Conservation (phyloP, 1,140 invertebrate species). For the Scylla paramamosain region DNA sequence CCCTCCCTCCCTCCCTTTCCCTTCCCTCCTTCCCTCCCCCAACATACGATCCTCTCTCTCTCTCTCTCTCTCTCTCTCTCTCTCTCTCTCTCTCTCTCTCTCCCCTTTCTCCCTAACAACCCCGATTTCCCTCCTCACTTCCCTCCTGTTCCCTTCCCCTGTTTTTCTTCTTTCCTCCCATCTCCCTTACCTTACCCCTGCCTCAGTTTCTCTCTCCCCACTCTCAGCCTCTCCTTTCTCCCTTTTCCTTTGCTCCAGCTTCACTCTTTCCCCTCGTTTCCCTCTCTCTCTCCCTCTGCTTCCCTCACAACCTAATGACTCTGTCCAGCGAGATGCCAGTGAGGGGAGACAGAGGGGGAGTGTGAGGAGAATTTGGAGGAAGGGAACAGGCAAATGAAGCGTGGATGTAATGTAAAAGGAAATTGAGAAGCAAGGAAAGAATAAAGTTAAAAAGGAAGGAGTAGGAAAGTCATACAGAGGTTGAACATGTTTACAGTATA, state of each 20-base stretch:
- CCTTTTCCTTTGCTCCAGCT: neutral
- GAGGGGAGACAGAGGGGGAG: neutral
- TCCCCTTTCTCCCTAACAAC: neutral
- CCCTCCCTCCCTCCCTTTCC: neutral
- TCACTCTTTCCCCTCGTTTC: neutral
- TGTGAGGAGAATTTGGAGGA: neutral
- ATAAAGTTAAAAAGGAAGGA: neutral
- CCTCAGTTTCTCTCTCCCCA: neutral
- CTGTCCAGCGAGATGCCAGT: neutral
- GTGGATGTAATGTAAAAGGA: neutral
- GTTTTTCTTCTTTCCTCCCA: neutral
- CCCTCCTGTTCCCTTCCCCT: neutral
- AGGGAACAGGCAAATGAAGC: neutral
- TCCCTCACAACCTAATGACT: constrained; percentile 1
- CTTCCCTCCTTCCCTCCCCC: neutral
- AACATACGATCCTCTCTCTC: no score
- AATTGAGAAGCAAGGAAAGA: neutral
- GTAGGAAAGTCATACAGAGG: neutral
- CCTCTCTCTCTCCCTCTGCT: neutral
- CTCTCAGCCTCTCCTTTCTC: no score
- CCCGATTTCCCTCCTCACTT: neutral
- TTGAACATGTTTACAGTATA: neutral
- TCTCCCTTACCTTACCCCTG: neutral
- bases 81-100: no score
- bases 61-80: no score